phyloP scores from a whole-genome alignment of 2,888 invertebrate species.

The Calameuta filiformis region DNA sequence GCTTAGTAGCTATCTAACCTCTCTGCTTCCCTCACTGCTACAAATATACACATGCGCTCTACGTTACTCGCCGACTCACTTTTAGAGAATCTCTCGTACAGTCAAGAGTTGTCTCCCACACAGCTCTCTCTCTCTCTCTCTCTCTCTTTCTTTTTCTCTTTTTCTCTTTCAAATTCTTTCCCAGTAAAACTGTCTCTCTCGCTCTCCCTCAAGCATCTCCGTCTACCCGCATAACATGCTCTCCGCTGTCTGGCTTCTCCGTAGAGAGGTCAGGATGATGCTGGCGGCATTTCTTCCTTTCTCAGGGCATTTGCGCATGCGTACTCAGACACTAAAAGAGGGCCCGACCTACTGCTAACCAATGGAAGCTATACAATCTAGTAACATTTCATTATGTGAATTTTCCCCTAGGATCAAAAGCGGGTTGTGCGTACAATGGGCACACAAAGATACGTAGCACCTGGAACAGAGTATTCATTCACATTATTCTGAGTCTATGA shows the following conservation, averaged over 20 bases:
- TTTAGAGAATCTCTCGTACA: neutral
- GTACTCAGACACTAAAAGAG: neutral
- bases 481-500: slow-evolving; percentile 8
- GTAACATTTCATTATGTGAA: neutral
- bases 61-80: neutral
- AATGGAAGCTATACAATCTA: neutral
- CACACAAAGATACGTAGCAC: neutral
- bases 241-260: slow-evolving; percentile 1
- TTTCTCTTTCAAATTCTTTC: neutral
- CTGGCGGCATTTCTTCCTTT: neutral
- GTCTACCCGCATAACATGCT: neutral
- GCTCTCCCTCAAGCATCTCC: neutral
- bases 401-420: neutral
- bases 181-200: neutral
- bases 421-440: neutral
- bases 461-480: neutral
- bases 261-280: neutral
- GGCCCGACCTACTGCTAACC: neutral
- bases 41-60: neutral
- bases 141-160: too few relatives aligned
- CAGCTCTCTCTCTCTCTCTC: neutral
- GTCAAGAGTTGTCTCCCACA: neutral
- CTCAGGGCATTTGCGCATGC: neutral
- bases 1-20: slow-evolving; percentile 1
- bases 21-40: neutral